Base-by-base conservation (phyloP, 2,888 invertebrate species). In the Phorcus lineatus region DNA sequence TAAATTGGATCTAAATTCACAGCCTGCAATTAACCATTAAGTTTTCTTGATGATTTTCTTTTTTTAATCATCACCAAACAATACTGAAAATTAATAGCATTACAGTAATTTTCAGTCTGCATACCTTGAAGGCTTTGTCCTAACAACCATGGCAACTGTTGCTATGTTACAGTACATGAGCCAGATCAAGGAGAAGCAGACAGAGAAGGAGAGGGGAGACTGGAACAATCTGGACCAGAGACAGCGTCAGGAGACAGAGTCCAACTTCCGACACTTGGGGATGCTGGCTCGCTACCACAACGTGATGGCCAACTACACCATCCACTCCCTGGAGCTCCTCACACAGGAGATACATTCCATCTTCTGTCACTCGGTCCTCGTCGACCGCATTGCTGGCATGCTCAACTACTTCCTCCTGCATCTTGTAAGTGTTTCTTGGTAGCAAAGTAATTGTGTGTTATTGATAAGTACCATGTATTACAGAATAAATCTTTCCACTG, bases 351-450 rank as follows among this genome's bases (percentile, higher is more conserved):
- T 92, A 54, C 84, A 87, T 75, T 84, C 94, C 67, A 96, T 98
- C 67, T 98, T 98, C 94, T 97, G 97, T 86, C 97, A 98, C 92
- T 95, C 96, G 57, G 96, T 97, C 9, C 96, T 99, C 94, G 97
- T 98, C 0, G 98, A 98, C 91, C 95, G 98, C 40, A 96, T 99
- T 81, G 97, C 98, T 0, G 96, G 97, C 13, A 99, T 99, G 98
- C 95, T 99, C 80, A 99, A 99, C 94, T 98, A 98, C 93, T 97
- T 99, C 92, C 94, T 99, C 47, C 93, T 96, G 74, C 96, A 97
- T 93, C 94, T 99, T 82, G 98, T 93, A 82, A 87, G 90, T 22
- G 22, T 3, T 11, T 47, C 47, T 47, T 47, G 47, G 47, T 13
- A 1, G 47, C 13, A 47, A 47, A 11, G 11, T 47, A 9, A 47